phyloP scores from a whole-genome alignment of 2,888 invertebrate species.

The Amiota mariae region DNA sequence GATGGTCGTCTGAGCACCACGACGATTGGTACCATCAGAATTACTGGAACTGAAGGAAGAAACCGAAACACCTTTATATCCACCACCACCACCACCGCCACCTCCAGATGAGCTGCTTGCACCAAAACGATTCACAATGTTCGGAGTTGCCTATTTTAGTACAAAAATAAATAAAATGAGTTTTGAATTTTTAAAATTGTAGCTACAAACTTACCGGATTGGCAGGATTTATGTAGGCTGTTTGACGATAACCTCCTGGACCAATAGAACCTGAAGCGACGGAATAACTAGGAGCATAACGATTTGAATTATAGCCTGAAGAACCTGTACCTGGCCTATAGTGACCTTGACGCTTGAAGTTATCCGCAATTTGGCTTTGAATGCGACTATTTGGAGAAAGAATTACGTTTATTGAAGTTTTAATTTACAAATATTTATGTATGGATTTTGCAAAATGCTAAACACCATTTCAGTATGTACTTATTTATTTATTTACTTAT shows the following conservation, averaged over 20 bases:
- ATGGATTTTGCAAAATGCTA: too few relatives aligned
- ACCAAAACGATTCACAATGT: conserved; percentile 63
- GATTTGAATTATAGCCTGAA: conserved; percentile 49
- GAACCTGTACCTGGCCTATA: conserved; percentile 42
- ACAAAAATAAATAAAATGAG: not conserved
- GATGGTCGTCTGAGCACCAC: conserved; percentile 79
- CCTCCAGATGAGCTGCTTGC: conserved; percentile 43
- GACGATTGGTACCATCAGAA: conserved; percentile 76
- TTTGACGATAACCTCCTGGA: conserved; percentile 76
- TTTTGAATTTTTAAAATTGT: not conserved
- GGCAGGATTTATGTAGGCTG: conserved; percentile 77
- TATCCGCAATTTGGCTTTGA: conserved; percentile 66
- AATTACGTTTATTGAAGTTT: too few relatives aligned
- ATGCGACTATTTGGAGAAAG: conserved; percentile 52
- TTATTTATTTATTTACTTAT: conserved; percentile 68
- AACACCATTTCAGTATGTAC: too few relatives aligned
- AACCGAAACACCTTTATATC: conserved; percentile 77
- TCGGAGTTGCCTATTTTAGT: conserved; percentile 59
- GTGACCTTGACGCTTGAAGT: conserved; percentile 52
- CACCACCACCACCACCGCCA: conserved; percentile 55
- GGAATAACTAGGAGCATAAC: conserved; percentile 73
- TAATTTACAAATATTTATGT: too few relatives aligned
- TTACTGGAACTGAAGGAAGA: conserved; percentile 79
- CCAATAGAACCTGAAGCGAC: conserved; percentile 76
- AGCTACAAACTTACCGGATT: conserved; percentile 76